Evolutionary conservation across 30 jellyfish, hydroid and myxozoan species (phyloP), one percentile per base, ranked within the genome.

Genomic region (Cassiopea andromeda): DNA sequence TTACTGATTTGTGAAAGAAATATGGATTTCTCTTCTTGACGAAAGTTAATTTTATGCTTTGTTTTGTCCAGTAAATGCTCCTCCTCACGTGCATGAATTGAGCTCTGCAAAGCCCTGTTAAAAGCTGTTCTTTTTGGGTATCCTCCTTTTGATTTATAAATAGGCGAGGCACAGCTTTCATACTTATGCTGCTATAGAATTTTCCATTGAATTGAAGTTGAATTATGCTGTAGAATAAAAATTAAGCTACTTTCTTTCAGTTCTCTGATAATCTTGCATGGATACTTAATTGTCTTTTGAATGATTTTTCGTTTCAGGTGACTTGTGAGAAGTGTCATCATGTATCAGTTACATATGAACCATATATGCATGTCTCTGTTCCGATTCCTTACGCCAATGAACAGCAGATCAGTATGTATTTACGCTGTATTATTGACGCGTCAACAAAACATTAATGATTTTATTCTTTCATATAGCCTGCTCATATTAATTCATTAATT

Each of bases 331-430:
- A 94, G 78, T 94, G 98, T 79, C 85, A 77, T 17, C 96, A 89
- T 48, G 93, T 89, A 10, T 94, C 98, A 18, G 75, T 67, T 15
- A 85, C 98, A 9, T 85, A 84, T 50, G 98, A 94, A 61, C 97
- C 97, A n/a, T 94, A 90, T 90, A 90, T 94, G 97, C 87, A 77
- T 75, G 86, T 90, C 59, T 94, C 98, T 67, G 92, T 94, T n/a
- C 98, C 98, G 2, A 90, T 94, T 16, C 98, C 98, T 4, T 83
- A 79, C 77, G 97, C 98, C 12, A 81, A 91, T 64, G 98, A 94
- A 88, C 74, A 80, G 49, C 97, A 94, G 68, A 74, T 94, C 45
- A 93, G 98, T 94, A 59, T 82, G 93, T 54, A 75, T 50, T 46
- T 46, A 70, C 73, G 2, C 14, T 58, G 68, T 17, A 64, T 64